These are phyloP conservation scores for Phalacrocorax brasilianus DNA, from an alignment of 2,113 vertebrate species.

Conservation along the genomic window DNA sequence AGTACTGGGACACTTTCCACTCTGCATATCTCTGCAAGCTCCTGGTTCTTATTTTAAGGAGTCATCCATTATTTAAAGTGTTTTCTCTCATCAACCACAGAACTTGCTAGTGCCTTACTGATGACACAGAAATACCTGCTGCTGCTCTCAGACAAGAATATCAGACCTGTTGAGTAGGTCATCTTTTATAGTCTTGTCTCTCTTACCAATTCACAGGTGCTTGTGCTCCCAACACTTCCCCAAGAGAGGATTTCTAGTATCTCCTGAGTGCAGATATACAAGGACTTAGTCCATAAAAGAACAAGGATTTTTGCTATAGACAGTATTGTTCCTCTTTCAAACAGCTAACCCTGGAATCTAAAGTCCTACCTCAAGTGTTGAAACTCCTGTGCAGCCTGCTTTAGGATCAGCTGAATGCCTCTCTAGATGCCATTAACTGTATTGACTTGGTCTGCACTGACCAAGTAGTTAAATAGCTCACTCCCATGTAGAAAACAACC, in stretches of 20 bases:
- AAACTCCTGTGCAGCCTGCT: neutral
- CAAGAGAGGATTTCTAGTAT: neutral
- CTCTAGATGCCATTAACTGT: neutral
- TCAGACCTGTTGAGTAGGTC: neutral
- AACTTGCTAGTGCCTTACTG: neutral
- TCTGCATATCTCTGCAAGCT: neutral
- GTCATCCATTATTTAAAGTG: neutral
- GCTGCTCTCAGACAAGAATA: neutral
- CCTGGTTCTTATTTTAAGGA: neutral
- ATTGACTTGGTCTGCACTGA: neutral
- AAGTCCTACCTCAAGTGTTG: neutral
- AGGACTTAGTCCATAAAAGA: neutral
- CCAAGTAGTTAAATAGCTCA: neutral
- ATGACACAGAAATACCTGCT: neutral
- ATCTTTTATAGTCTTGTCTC: neutral
- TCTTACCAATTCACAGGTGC: rapidly evolving
- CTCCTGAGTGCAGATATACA: neutral
- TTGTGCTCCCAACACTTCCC: neutral
- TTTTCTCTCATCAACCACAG: neutral
- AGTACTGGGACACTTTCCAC: neutral
- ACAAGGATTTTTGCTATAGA: neutral
- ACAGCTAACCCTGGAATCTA: neutral
- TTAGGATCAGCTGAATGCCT: neutral
- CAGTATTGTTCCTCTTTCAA: neutral
- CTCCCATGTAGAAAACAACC: neutral